Percentiles rank a stretch among this genome's conserved stretches.
phyloP scores from a whole-genome alignment of 53 echinoderm and acorn worm genomes.

The Temnopleurus reevesii region DNA sequence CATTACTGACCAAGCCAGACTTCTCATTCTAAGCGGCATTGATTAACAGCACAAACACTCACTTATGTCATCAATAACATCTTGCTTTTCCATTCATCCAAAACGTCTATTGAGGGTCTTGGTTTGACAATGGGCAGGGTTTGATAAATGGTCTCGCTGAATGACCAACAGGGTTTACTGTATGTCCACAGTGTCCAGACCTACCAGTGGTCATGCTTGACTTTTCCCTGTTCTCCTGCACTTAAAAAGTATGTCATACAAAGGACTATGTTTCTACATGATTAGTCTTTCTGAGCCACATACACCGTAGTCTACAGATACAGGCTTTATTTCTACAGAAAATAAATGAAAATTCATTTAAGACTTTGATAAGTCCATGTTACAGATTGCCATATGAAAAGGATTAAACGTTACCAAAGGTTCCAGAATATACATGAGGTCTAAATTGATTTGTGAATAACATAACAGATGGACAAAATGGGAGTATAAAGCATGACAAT shows the following conservation, averaged over 20 bases:
- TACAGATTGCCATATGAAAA: no score
- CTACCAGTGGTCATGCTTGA: no score
- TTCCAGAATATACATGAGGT: no score
- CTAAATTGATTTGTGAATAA: no score
- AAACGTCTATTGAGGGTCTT: neutral
- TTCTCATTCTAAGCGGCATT: neutral
- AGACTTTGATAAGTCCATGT: no score
- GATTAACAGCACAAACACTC: conserved; percentile 30
- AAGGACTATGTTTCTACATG: neutral
- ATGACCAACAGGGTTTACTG: neutral
- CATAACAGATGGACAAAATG: no score
- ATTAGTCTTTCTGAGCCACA: conserved; percentile 6
- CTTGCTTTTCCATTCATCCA: neutral
- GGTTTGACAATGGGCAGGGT: neutral
- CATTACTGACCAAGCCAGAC: neutral
- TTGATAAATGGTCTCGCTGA: neutral
- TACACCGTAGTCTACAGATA: no score
- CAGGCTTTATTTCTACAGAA: no score
- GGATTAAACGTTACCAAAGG: no score
- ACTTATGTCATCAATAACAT: conserved; percentile 45
- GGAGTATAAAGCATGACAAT: no score
- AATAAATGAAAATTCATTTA: no score
- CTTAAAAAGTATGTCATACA: conserved; percentile 20
- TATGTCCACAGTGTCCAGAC: neutral
- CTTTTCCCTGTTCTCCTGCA: no score